These are phyloP conservation scores for Drosophila kepulauana DNA, from an alignment of 1,140 invertebrate species.

Conservation along the genomic window DNA sequence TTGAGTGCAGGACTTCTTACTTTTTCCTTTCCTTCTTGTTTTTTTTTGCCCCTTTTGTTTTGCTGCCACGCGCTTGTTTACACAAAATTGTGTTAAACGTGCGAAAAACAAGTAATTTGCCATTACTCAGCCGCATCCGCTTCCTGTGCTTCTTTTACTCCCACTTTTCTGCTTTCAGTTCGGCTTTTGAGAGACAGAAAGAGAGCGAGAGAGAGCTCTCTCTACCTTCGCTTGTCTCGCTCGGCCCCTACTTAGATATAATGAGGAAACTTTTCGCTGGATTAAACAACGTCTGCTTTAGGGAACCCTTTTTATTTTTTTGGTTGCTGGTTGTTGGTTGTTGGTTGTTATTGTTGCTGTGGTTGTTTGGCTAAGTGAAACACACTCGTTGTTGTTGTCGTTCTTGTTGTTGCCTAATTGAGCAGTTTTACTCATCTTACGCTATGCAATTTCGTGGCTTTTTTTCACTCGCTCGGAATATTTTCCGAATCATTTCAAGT, in stretches of 20 bases:
- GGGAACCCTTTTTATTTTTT: conserved; percentile 58
- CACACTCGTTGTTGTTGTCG: neutral
- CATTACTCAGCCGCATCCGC: conserved; percentile 57
- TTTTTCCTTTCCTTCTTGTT: conserved; percentile 2
- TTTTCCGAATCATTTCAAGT: conserved; percentile 71
- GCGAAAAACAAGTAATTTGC: conserved; percentile 75
- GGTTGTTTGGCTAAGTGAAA: conserved; percentile 16
- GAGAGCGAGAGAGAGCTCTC: neutral
- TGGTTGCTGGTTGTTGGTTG: neutral
- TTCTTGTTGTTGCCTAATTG: conserved; percentile 54
- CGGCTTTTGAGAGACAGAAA: no score
- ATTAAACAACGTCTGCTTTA: conserved; percentile 31
- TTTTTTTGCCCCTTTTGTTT: conserved; percentile 24
- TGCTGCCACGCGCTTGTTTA: conserved; percentile 40
- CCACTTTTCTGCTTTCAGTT: conserved; percentile 5
- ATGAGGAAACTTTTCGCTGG: conserved; percentile 62
- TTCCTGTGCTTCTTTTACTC: neutral
- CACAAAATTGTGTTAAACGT: conserved; percentile 78
- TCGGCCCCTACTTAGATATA: conserved; percentile 61
- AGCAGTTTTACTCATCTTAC: conserved; percentile 67
- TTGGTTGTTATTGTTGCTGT: neutral
- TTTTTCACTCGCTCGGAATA: conserved; percentile 9
- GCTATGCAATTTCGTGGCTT: conserved; percentile 12
- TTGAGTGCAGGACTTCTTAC: conserved; percentile 20
- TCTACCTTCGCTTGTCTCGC: conserved; percentile 17